A percentile compares a stretch with the other conserved stretches of the same genome.
Conservation (phyloP, 2,797 vertebrate genomes). For the Erpetoichthys calabaricus region DNA sequence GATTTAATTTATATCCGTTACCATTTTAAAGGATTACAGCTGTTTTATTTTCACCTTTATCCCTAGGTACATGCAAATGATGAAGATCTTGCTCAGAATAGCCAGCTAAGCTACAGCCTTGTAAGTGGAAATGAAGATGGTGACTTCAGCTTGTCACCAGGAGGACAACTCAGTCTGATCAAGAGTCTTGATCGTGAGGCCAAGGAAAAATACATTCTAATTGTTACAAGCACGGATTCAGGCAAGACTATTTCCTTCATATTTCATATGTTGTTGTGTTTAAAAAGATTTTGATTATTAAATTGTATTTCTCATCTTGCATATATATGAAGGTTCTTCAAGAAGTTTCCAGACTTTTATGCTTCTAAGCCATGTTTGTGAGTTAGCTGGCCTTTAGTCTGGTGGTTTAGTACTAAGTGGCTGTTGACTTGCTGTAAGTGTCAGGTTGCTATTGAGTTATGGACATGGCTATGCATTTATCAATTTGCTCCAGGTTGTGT, state of each 20-base stretch:
- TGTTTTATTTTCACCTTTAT: conserved; percentile 1
- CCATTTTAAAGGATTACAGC: too few species aligned
- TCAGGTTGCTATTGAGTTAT: too few species aligned
- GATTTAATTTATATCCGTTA: too few species aligned
- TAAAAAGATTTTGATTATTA: background rate
- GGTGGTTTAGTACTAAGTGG: too few species aligned
- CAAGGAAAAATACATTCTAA: conserved; percentile 57
- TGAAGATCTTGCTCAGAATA: conserved; percentile 75
- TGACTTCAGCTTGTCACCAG: conserved; percentile 67
- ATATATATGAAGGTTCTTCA: too few species aligned
- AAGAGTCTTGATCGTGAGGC: conserved; percentile 74
- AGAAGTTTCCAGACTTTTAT: too few species aligned
- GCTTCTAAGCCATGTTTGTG: too few species aligned
- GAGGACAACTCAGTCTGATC: conserved; percentile 68
- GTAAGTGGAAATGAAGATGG: conserved; percentile 63
- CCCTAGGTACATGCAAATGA: conserved; percentile 79
- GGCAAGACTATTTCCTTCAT: conserved; percentile 38
- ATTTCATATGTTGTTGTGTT: rapidly evolving
- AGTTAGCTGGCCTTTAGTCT: too few species aligned
- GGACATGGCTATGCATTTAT: too few species aligned
- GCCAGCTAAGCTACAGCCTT: conserved; percentile 73
- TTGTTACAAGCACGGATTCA: conserved; percentile 77
- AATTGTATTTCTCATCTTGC: too few species aligned
- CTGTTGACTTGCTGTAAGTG: too few species aligned
- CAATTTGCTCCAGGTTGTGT: too few species aligned